phyloP scores from a whole-genome alignment of 2,888 invertebrate species.

The Zele albiditarsus region DNA sequence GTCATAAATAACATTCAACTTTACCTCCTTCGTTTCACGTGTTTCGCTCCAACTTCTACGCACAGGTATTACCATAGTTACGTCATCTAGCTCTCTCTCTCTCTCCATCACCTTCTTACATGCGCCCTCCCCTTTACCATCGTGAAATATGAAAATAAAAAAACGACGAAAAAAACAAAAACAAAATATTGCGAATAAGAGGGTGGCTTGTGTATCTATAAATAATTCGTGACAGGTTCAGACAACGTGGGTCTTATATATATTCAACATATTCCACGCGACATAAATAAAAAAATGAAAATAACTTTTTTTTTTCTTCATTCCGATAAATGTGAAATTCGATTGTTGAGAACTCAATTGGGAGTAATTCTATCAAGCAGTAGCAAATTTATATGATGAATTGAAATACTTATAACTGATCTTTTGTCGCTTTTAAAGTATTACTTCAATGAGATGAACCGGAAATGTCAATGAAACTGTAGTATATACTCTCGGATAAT shows the following conservation, averaged over 20 bases:
- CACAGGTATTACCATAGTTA: slow-evolving; percentile 32
- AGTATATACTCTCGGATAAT: background rate
- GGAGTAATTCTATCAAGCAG: no score
- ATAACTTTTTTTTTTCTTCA: background rate
- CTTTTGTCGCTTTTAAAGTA: no score
- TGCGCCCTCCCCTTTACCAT: slow-evolving; percentile 40
- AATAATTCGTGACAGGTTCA: slow-evolving; percentile 35
- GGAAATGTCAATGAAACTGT: slow-evolving; percentile 11
- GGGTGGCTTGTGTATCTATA: slow-evolving; percentile 57
- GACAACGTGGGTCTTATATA: background rate
- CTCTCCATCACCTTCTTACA: slow-evolving; percentile 28
- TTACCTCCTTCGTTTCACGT: slow-evolving; percentile 37
- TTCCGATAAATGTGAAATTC: background rate
- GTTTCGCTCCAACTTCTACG: slow-evolving; percentile 40
- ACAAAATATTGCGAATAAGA: slow-evolving; percentile 66
- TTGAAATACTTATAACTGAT: no score
- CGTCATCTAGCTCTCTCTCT: slow-evolving; percentile 9
- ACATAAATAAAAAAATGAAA: background rate
- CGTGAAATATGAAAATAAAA: slow-evolving; percentile 56
- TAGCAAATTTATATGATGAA: no score
- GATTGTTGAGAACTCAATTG: background rate
- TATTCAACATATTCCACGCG: slow-evolving; percentile 10
- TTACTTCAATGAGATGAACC: background rate
- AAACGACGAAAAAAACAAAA: background rate
- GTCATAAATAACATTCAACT: slow-evolving; percentile 57